Evolutionary conservation across 2,888 invertebrate genomes (phyloP), one percentile per base, ranked within the genome.

Genomic region (Melitaea athalia): DNA sequence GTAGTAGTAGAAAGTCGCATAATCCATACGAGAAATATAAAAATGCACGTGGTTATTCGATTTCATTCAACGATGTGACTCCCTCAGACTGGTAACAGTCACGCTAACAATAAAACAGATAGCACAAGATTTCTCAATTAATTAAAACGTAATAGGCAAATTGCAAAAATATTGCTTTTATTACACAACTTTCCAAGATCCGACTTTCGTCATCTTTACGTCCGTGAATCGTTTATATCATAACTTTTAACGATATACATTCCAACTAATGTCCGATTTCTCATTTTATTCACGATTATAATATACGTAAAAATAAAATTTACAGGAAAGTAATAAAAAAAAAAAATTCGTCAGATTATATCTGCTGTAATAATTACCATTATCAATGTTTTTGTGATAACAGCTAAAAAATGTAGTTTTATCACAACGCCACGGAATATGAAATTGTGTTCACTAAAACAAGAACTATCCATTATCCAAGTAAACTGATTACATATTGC

Each of bases 1-100:
- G n/a, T 8, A 33, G n/a, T 15, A 82, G 77, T 84, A 84, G 89
- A 90, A 89, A 91, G 88, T 87, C 78, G 76, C 77, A 78, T 76
- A 74, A 80, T 81, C 75, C 71, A 76, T 77, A 81, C 71, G 77
- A 81, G 77, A 81, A 72, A 68, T 59, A 68, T 76, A 75, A 75
- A 55, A 55, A 75, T 78, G 77, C 81, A 78, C 75, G 78, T 79
- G 78, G 79, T 78, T n/a, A 81, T 38, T 83, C 80, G 79, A 81
- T 83, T 84, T 79, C 80, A 79, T 80, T 77, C 77, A 76, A 82
- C 82, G 78, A 75, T 59, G 76, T 75, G 74, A 72, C 75, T 73
- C 78, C 78, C 64, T 68, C 61, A 59, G 57, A 76, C 67, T 72
- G 70, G 70, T 64, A 70, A 61, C 68, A 73, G 68, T 75, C 78